Evolutionary conservation across 2,888 invertebrate species (phyloP).

Genomic region (Scaptomyza parva): DNA sequence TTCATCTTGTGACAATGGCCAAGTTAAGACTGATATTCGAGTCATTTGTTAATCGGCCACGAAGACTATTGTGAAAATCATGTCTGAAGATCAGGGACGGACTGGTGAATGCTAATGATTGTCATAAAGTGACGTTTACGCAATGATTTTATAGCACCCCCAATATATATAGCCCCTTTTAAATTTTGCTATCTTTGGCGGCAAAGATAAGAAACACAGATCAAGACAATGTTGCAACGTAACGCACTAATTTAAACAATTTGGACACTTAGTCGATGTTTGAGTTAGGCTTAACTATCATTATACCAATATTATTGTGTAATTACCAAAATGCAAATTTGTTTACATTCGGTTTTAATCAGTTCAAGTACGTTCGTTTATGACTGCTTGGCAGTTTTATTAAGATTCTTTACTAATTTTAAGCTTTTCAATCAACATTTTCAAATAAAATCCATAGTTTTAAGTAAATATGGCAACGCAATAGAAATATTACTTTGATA

Average conservation of each 20-base stretch:
- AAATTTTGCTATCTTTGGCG: neutral
- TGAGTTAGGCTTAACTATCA: neutral
- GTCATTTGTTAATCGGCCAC: neutral
- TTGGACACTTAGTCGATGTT: neutral
- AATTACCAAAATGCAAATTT: neutral
- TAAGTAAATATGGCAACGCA: conserved; percentile 2
- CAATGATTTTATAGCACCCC: neutral
- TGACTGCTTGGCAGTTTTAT: neutral
- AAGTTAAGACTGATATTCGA: conserved; percentile 23
- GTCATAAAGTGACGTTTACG: neutral
- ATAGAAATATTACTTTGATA: too few species aligned
- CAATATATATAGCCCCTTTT: neutral
- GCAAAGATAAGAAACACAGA: conserved; percentile 1
- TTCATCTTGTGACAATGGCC: conserved; percentile 27
- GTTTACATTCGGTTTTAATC: neutral
- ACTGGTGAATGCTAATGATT: neutral
- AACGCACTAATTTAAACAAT: neutral
- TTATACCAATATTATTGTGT: neutral
- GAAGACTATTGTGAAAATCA: conserved; percentile 16
- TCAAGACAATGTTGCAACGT: neutral
- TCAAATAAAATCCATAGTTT: neutral
- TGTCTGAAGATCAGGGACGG: conserved; percentile 1
- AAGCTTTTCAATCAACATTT: neutral
- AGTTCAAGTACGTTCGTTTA: neutral
- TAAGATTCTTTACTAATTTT: neutral